Conservation (phyloP, 2,797 vertebrate genomes). For the Nyctalus aviator region DNA sequence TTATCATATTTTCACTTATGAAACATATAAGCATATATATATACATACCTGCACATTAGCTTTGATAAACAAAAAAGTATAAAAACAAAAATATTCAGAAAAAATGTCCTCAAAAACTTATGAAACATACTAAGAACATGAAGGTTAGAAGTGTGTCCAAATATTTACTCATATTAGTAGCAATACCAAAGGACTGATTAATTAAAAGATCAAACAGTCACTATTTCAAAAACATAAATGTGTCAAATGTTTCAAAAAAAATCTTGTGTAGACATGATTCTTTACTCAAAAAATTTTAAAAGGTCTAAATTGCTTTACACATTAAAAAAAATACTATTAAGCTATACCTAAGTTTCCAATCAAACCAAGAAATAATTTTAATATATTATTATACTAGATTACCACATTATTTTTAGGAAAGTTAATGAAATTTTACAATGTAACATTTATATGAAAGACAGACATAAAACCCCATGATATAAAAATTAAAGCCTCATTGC, state of each 20-base stretch:
- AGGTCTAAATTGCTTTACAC: background rate
- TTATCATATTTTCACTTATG: background rate
- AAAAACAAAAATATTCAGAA: background rate
- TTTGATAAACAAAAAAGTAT: background rate
- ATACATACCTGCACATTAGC: background rate
- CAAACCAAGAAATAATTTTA: background rate
- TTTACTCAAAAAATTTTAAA: background rate
- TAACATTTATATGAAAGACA: background rate
- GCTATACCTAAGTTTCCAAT: background rate
- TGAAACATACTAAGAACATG: background rate
- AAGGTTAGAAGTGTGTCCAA: background rate
- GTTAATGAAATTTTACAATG: background rate
- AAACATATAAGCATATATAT: background rate
- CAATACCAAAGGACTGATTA: background rate
- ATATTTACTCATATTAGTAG: background rate
- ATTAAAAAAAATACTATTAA: background rate
- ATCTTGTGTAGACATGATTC: background rate
- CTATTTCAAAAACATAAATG: background rate
- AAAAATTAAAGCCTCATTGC: background rate
- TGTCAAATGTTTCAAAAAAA: background rate
- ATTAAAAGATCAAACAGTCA: background rate
- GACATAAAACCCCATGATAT: background rate
- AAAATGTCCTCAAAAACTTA: background rate
- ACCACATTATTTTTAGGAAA: background rate
- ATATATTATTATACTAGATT: background rate